Percentiles rank a stretch among this genome's conserved stretches.
These are phyloP conservation scores for Entomobrya proxima DNA, from an alignment of 2,888 invertebrate genomes.

Conservation along the genomic window DNA sequence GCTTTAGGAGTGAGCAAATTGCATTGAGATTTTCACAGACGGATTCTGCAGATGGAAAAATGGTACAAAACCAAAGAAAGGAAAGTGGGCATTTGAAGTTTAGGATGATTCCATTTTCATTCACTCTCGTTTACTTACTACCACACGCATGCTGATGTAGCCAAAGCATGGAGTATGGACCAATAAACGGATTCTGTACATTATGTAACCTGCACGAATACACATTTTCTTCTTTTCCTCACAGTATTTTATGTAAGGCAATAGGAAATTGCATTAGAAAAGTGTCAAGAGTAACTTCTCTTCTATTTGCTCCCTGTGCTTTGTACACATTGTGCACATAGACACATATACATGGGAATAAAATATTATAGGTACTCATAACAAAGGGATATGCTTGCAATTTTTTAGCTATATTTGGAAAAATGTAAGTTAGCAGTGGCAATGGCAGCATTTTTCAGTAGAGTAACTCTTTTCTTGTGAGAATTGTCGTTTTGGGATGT, in stretches of 20 bases:
- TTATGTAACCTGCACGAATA: neutral
- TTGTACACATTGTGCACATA: neutral
- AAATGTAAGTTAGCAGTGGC: conserved; percentile 38
- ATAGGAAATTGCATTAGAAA: conserved; percentile 35
- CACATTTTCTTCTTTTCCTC: neutral
- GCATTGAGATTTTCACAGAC: conserved; percentile 32
- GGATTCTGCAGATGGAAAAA: neutral
- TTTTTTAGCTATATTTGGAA: conserved; percentile 31
- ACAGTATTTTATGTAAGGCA: conserved; percentile 29
- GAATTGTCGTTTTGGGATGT: conserved; percentile 56
- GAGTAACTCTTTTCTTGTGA: conserved; percentile 26
- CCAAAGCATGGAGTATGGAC: neutral
- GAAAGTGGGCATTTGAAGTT: neutral
- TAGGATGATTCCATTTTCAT: conserved; percentile 9
- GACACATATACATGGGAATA: neutral
- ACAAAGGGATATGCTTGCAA: neutral
- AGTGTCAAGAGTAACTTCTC: neutral
- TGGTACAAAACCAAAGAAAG: neutral
- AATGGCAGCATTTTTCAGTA: neutral
- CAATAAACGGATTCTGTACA: neutral
- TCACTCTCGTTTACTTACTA: neutral
- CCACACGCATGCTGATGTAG: neutral
- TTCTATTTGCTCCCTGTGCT: neutral
- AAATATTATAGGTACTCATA: neutral
- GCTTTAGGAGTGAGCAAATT: conserved; percentile 24